Evolutionary conservation across 1,140 invertebrate genomes (phyloP).

Genomic region (Papilio xuthus): DNA sequence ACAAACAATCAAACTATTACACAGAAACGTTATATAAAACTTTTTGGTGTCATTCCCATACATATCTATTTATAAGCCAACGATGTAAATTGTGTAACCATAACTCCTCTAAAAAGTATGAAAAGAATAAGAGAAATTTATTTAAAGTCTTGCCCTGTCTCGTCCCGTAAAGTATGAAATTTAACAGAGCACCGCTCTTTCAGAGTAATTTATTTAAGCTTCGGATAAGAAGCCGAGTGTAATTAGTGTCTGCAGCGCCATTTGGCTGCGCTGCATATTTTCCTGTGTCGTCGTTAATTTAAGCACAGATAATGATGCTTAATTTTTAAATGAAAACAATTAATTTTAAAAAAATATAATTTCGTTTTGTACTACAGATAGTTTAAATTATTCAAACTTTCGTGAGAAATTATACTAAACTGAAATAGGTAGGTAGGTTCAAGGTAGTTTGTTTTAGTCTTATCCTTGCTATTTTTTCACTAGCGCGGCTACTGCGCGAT

Average conservation of each 20-base stretch:
- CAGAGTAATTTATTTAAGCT: conserved; percentile 33
- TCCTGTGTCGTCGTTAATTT: conserved; percentile 18
- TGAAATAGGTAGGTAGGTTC: no score
- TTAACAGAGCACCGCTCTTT: conserved; percentile 20
- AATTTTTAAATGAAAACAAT: conserved; percentile 8
- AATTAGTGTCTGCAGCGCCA: conserved; percentile 27
- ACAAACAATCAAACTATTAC: no score
- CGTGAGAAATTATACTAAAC: no score
- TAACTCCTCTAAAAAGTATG: not conserved
- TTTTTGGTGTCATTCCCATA: not conserved
- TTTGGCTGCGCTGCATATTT: conserved; percentile 30
- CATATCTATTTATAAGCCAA: no score
- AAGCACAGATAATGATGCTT: conserved; percentile 14
- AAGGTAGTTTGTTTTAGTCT: not conserved
- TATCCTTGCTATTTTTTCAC: no score
- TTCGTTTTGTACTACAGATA: not conserved
- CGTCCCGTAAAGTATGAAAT: conserved; percentile 19
- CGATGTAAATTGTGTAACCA: not conserved
- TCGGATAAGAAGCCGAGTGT: conserved; percentile 30
- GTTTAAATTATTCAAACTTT: no score
- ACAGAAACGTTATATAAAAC: no score
- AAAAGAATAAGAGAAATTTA: conserved; percentile 3
- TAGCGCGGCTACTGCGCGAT: no score
- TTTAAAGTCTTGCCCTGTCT: not conserved
- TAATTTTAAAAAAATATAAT: conserved; percentile 5